phyloP scores from a whole-genome alignment of 2,888 invertebrate genomes.

The Synanthedon andrenaeformis region DNA sequence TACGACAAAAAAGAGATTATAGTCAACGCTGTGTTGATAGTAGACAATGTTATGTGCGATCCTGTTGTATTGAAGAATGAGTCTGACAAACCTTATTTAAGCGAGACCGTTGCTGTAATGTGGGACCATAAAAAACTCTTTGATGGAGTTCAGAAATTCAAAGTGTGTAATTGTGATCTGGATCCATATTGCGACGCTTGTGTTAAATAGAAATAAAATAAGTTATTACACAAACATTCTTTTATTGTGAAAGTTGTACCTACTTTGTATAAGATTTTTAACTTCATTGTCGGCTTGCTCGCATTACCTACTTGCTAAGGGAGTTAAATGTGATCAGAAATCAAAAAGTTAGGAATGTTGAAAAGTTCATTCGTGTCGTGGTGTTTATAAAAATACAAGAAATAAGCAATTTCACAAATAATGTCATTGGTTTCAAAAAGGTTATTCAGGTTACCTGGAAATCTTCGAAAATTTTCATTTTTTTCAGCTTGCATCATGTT shows the following conservation, averaged over 20 bases:
- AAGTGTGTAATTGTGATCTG: conserved; percentile 43
- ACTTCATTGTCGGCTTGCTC: conserved; percentile 1
- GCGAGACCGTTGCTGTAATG: conserved; percentile 34
- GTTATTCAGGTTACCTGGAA: too few species aligned
- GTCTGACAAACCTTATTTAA: conserved; percentile 22
- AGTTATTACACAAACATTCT: not conserved
- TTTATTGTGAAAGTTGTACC: not conserved
- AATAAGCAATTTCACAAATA: too few species aligned
- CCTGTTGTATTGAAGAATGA: conserved; percentile 32
- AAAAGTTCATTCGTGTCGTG: conserved; percentile 8
- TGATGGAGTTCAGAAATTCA: conserved; percentile 35
- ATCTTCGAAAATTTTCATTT: too few species aligned
- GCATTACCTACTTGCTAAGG: conserved; percentile 5
- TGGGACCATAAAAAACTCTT: conserved; percentile 46
- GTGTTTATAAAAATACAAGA: too few species aligned
- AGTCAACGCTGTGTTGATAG: conserved; percentile 28
- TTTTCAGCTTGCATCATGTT: too few species aligned
- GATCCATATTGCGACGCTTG: conserved; percentile 32
- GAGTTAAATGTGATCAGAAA: conserved; percentile 18
- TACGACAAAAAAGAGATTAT: conserved; percentile 21
- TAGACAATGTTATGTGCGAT: conserved; percentile 40
- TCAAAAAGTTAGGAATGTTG: conserved; percentile 8
- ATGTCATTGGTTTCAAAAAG: too few species aligned
- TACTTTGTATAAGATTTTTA: not conserved
- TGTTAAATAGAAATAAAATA: conserved; percentile 9